Conservation (phyloP, 2,888 invertebrate species). For the Heliconius ethilla region DNA sequence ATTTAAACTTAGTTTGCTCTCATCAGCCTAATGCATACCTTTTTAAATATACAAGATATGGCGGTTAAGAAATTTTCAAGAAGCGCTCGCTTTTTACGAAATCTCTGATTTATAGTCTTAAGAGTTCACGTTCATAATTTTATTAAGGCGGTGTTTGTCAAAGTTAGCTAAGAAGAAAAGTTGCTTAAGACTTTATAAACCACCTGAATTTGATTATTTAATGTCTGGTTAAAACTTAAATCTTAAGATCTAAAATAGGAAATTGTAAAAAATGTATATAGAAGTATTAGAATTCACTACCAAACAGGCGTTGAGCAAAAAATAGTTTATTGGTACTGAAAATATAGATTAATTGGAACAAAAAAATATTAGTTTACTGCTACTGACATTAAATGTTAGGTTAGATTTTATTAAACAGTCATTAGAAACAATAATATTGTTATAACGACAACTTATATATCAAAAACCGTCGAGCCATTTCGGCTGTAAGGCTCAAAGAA, state of each 20-base stretch:
- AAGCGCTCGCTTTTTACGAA: slow-evolving; percentile 15
- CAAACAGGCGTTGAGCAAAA: too few relatives aligned
- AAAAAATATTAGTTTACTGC: too few relatives aligned
- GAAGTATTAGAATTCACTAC: too few relatives aligned
- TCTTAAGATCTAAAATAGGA: not conserved
- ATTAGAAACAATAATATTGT: too few relatives aligned
- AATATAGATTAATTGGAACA: too few relatives aligned
- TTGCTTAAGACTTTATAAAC: slow-evolving; percentile 24
- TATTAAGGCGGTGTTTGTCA: slow-evolving; percentile 28
- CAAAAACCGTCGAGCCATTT: too few relatives aligned
- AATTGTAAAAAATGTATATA: not conserved
- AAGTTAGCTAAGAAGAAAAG: slow-evolving; percentile 24
- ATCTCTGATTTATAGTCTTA: slow-evolving; percentile 25
- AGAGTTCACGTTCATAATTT: slow-evolving; percentile 32
- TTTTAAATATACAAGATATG: slow-evolving; percentile 5
- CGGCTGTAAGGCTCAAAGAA: too few relatives aligned
- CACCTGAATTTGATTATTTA: slow-evolving; percentile 14
- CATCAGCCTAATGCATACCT: not conserved
- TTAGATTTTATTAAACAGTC: too few relatives aligned
- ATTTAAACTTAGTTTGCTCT: not conserved
- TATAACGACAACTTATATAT: too few relatives aligned
- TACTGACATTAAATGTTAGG: too few relatives aligned
- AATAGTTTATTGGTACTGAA: too few relatives aligned
- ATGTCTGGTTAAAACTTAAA: not conserved
- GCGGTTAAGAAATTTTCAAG: slow-evolving; percentile 13